Evolutionary conservation across 2,113 vertebrate species (phyloP).

Genomic region (Willisornis vidua): DNA sequence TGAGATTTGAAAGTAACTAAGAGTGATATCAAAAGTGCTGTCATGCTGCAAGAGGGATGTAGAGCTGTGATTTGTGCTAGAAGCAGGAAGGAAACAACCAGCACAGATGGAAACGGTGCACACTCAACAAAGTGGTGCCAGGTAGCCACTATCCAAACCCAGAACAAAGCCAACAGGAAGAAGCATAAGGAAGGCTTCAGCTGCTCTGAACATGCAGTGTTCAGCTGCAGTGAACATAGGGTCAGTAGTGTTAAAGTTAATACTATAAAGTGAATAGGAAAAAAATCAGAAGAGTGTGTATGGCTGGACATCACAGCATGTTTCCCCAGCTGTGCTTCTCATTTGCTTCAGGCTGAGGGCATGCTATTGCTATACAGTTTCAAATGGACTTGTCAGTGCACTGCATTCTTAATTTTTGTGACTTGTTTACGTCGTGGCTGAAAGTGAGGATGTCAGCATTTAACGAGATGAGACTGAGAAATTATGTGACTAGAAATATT

Average conservation of each 20-base stretch:
- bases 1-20: not conserved
- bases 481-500: conserved; percentile 19
- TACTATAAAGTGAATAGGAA: not conserved
- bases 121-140: not conserved
- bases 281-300: not conserved
- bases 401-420: not conserved
- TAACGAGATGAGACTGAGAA: conserved; percentile 32
- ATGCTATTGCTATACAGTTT: not conserved
- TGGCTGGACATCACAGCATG: not conserved
- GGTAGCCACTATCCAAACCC: not conserved
- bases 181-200: not conserved
- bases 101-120: not conserved
- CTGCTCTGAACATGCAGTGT: not conserved
- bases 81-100: not conserved
- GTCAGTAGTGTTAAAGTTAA: not conserved
- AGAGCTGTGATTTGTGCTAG: not conserved
- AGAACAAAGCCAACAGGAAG: not conserved
- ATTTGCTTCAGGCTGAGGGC: not conserved
- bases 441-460: conserved; percentile 34
- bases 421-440: not conserved
- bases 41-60: not conserved
- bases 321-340: not conserved
- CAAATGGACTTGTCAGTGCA: not conserved
- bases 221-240: not conserved
- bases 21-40: not conserved